Evolutionary conservation across 1,140 invertebrate genomes (phyloP).

Genomic region (Drosophila azteca): DNA sequence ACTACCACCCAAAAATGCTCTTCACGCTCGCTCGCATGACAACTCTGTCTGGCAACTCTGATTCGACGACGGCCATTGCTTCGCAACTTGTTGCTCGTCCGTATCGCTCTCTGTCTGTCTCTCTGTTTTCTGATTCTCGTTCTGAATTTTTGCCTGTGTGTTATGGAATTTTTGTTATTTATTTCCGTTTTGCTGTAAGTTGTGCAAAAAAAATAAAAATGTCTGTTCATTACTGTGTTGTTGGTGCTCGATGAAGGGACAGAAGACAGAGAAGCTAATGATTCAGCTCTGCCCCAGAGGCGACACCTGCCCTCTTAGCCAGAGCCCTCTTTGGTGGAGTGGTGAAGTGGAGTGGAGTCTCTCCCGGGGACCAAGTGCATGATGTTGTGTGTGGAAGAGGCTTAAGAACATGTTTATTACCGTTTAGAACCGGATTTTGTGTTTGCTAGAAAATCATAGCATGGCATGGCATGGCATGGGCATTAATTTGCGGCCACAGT

Average conservation of each 20-base stretch:
- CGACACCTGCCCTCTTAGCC: too few species aligned
- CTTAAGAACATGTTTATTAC: constrained; percentile 56
- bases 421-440: constrained; percentile 73
- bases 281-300: neutral
- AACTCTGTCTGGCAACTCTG: constrained; percentile 67
- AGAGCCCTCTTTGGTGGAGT: too few species aligned
- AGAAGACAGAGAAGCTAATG: constrained; percentile 1
- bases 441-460: constrained; percentile 30
- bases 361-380: constrained; percentile 40
- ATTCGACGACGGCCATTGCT: constrained; percentile 72
- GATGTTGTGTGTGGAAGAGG: constrained; percentile 36
- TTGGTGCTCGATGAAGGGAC: constrained; percentile 1
- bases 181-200: constrained; percentile 43
- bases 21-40: constrained; percentile 42
- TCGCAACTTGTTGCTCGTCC: constrained; percentile 76
- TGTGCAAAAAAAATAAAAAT: constrained; percentile 39
- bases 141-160: constrained; percentile 7
- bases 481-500: constrained; percentile 56
- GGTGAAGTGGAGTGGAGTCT: neutral
- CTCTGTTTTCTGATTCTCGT: constrained; percentile 20
- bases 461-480: constrained; percentile 19
- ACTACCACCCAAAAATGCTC: constrained; percentile 43
- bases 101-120: constrained; percentile 19
- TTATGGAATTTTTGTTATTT: constrained; percentile 57
- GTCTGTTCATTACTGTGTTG: constrained; percentile 7